Evolutionary conservation across 2,113 vertebrate species (phyloP).

Genomic region (Numida meleagris): DNA sequence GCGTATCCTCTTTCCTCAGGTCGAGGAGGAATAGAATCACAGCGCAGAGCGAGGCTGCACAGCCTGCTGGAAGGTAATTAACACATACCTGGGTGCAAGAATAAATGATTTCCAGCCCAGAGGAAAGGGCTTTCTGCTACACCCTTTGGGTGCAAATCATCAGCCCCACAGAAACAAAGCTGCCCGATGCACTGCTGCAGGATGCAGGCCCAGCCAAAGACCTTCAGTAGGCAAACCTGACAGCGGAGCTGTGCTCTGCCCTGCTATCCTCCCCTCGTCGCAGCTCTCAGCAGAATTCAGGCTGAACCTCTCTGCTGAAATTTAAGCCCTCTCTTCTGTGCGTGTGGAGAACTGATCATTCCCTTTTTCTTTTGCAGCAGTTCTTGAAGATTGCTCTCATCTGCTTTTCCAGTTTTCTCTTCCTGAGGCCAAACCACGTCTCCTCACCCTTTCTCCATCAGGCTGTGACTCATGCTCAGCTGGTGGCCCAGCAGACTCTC

Average conservation of each 20-base stretch:
- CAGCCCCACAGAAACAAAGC: background rate
- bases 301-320: background rate
- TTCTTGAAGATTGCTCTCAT: background rate
- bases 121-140: background rate
- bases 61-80: background rate
- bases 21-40: slow-evolving; percentile 1
- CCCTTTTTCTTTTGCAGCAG: background rate
- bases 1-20: slow-evolving; percentile 21
- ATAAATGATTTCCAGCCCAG: background rate
- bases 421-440: background rate
- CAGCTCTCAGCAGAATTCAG: slow-evolving; percentile 1
- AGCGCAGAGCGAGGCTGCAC: background rate
- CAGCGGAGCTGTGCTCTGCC: background rate
- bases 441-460: background rate
- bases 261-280: background rate
- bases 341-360: background rate
- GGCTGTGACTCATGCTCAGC: background rate
- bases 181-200: background rate
- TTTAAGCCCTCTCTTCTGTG: background rate
- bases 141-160: background rate
- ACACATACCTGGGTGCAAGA: slow-evolving; percentile 2
- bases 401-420: background rate
- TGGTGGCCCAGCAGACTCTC: background rate
- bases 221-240: background rate
- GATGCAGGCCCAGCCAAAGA: background rate